These are phyloP conservation scores for Cheilosia vulpina DNA, from an alignment of 2,888 invertebrate genomes.

Conservation along the genomic window DNA sequence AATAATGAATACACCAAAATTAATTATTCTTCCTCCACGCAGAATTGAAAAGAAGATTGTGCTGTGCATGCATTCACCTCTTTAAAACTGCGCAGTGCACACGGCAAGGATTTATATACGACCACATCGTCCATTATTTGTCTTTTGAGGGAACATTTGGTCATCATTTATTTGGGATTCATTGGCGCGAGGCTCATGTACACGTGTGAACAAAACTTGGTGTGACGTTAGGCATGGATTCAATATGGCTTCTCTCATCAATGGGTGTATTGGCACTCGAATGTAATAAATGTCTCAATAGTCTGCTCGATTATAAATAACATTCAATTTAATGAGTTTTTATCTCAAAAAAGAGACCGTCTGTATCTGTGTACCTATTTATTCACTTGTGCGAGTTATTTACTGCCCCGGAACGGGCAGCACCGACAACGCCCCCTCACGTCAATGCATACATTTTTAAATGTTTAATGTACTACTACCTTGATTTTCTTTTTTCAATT, in stretches of 20 bases:
- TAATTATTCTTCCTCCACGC: conserved; percentile 47
- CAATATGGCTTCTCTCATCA: conserved; percentile 29
- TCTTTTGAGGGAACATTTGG: conserved; percentile 24
- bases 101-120: not conserved
- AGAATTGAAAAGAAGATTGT: conserved; percentile 13
- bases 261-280: conserved; percentile 52
- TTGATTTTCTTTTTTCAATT: conserved; percentile 4
- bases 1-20: conserved; percentile 8
- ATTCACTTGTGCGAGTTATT: conserved; percentile 49
- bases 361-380: conserved; percentile 40
- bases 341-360: not conserved
- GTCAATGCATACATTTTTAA: conserved; percentile 74
- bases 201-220: conserved; percentile 23
- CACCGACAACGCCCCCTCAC: conserved; percentile 76
- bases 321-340: conserved; percentile 24
- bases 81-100: conserved; percentile 42
- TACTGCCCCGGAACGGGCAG: conserved; percentile 65
- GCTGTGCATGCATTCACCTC: conserved; percentile 40
- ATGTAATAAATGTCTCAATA: conserved; percentile 34
- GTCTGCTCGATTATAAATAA: conserved; percentile 9
- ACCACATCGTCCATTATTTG: not conserved
- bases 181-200: not conserved
- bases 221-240: conserved; percentile 17
- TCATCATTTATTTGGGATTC: conserved; percentile 62
- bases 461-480: conserved; percentile 57